These are phyloP conservation scores for Tachycineta bicolor DNA, from an alignment of 2,113 vertebrate species.

Conservation along the genomic window DNA sequence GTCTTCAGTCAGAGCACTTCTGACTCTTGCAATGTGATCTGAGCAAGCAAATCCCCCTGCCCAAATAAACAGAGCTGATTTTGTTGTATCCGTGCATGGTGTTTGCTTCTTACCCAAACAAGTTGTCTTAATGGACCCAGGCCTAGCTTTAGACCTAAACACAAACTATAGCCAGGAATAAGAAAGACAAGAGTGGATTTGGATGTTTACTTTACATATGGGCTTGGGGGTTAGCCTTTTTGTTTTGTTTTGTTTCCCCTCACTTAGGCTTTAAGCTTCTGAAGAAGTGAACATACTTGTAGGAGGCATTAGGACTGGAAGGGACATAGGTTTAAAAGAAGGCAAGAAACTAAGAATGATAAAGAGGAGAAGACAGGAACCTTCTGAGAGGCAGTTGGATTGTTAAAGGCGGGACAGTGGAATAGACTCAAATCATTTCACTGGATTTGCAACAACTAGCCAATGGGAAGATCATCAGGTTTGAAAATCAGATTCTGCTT, in stretches of 20 bases:
- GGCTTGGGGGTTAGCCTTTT: neutral
- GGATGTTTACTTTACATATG: neutral
- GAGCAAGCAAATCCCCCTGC: neutral
- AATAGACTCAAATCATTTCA: neutral
- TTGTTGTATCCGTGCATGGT: neutral
- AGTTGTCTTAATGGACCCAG: neutral
- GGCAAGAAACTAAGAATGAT: neutral
- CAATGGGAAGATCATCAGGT: neutral
- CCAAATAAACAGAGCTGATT: neutral
- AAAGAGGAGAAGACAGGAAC: neutral
- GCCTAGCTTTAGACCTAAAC: conserved; percentile 12
- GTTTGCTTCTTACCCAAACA: conserved; percentile 16
- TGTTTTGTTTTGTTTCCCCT: neutral
- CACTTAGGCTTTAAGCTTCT: neutral
- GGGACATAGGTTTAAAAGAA: neutral
- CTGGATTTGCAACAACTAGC: neutral
- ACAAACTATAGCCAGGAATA: neutral
- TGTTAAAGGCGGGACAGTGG: neutral
- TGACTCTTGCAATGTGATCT: neutral
- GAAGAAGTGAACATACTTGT: neutral
- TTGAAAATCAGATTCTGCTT: neutral
- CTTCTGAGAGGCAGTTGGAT: neutral
- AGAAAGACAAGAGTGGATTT: neutral
- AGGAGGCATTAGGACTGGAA: neutral
- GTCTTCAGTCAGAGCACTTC: accelerated